Conservation (phyloP, 2,113 vertebrate species). For the Neotoma lepida region DNA sequence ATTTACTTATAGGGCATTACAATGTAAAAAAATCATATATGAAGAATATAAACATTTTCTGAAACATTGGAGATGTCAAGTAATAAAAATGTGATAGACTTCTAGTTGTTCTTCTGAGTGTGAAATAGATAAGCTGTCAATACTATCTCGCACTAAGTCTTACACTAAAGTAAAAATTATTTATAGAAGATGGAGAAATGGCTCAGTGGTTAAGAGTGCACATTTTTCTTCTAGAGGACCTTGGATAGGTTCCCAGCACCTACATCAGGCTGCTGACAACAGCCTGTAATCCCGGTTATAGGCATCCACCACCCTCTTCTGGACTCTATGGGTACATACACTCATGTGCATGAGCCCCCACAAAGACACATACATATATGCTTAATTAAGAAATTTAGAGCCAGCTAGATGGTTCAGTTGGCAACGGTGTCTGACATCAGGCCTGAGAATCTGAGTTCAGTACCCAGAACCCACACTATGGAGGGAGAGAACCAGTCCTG, state of each 20-base stretch:
- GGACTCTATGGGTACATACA: not conserved
- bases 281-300: no score
- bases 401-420: not conserved
- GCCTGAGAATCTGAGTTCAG: not conserved
- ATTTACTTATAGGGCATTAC: not conserved
- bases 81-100: constrained; percentile 2
- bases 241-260: not conserved
- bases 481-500: not conserved
- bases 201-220: not conserved
- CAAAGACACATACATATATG: not conserved
- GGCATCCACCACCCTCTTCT: not conserved
- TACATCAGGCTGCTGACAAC: not conserved
- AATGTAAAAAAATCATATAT: not conserved
- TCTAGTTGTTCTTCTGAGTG: constrained; percentile 7
- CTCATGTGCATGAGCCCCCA: not conserved
- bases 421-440: not conserved
- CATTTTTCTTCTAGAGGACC: not conserved
- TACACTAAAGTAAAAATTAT: not conserved
- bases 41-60: not conserved
- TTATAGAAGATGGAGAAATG: no score
- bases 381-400: not conserved
- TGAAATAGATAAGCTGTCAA: constrained; percentile 9
- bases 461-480: not conserved
- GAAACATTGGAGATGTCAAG: not conserved
- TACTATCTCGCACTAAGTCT: not conserved